Evolutionary conservation across 2,797 vertebrate species (phyloP).

Genomic region (Caiman crocodilus): DNA sequence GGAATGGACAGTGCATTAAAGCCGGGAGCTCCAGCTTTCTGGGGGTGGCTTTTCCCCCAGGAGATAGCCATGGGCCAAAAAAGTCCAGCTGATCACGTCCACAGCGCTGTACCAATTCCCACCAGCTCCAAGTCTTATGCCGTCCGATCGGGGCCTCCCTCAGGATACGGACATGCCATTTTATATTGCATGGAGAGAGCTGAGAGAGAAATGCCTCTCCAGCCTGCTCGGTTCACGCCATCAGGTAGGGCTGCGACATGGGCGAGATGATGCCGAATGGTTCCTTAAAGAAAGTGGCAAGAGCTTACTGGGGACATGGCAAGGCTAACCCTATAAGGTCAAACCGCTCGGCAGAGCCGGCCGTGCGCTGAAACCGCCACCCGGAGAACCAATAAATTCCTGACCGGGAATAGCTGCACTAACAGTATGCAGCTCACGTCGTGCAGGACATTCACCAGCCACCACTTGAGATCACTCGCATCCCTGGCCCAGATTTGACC

Average conservation of each 20-base stretch:
- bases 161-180: too few relatives aligned
- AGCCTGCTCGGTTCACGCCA: background rate
- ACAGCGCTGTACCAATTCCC: background rate
- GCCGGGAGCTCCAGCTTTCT: background rate
- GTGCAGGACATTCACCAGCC: background rate
- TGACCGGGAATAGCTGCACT: background rate
- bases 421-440: background rate
- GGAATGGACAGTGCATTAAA: background rate
- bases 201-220: background rate
- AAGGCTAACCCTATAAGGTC: background rate
- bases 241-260: background rate
- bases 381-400: background rate
- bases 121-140: background rate
- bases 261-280: background rate
- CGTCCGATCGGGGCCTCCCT: background rate
- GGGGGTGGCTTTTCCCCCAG: background rate
- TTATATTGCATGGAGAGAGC: background rate
- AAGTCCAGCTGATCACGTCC: background rate
- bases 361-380: background rate
- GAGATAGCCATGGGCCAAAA: too few relatives aligned
- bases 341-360: background rate
- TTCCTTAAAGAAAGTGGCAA: background rate
- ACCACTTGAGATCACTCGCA: background rate
- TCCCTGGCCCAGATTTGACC: background rate
- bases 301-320: background rate